Conservation (phyloP, 1,140 invertebrate genomes). For the Drosophila sproati region DNA sequence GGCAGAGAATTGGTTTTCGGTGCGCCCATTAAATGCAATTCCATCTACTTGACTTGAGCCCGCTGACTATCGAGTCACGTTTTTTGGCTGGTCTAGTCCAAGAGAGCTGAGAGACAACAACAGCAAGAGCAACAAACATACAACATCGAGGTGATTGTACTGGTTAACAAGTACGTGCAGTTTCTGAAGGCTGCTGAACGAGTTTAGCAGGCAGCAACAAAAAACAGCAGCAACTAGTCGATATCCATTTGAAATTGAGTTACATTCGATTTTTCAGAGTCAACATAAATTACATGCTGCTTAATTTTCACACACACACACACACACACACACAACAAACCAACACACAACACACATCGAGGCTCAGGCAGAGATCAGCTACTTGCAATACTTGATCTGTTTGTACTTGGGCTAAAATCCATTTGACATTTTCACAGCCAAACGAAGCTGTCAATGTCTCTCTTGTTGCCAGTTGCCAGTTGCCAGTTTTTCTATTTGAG, state of each 20-base stretch:
- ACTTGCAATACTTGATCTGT: constrained; percentile 6
- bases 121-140: neutral
- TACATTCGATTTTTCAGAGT: constrained; percentile 80
- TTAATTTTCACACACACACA: constrained; percentile 60
- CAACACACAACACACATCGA: neutral
- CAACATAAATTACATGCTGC: constrained; percentile 75
- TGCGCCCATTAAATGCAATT: constrained; percentile 74
- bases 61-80: constrained; percentile 64
- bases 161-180: constrained; percentile 74
- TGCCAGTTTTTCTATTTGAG: constrained; percentile 48
- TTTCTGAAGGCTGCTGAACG: constrained; percentile 77
- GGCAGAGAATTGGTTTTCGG: constrained; percentile 41
- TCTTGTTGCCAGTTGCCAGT: constrained; percentile 46
- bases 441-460: constrained; percentile 16
- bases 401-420: constrained; percentile 22
- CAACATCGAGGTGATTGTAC: constrained; percentile 72
- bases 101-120: constrained; percentile 1
- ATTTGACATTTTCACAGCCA: constrained; percentile 42
- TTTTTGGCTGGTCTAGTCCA: constrained; percentile 34
- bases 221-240: constrained; percentile 23
- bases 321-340: neutral
- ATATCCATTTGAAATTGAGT: constrained; percentile 75
- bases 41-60: constrained; percentile 70
- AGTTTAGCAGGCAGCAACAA: constrained; percentile 45
- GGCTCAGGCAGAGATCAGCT: neutral